phyloP scores from a whole-genome alignment of 1,140 invertebrate genomes.

The Halesus radiatus region DNA sequence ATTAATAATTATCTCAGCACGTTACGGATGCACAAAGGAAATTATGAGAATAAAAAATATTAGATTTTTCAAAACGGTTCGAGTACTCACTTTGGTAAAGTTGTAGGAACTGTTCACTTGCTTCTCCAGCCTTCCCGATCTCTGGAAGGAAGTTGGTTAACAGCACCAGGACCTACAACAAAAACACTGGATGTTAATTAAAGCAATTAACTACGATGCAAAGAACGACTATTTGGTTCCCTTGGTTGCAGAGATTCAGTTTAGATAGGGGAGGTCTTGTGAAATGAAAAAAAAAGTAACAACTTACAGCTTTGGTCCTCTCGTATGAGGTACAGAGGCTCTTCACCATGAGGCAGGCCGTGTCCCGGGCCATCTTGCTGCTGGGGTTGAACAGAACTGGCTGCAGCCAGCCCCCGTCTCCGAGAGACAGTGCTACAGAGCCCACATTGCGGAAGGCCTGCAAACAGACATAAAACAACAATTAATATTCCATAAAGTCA shows the following conservation, averaged over 20 bases:
- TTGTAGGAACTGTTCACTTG: constrained; percentile 90
- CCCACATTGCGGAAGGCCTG: constrained; percentile 36
- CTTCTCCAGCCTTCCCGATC: constrained; percentile 87
- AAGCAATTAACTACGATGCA: no score
- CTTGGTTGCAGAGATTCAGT: no score
- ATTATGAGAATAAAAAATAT: no score
- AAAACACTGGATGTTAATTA: no score
- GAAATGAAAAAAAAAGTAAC: no score
- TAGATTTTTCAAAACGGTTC: no score
- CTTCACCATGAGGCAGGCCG: constrained; percentile 91
- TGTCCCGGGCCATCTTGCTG: constrained; percentile 88
- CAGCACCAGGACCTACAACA: constrained; percentile 81
- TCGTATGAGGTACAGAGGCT: constrained; percentile 82
- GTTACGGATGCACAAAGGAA: no score
- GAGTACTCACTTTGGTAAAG: constrained; percentile 81
- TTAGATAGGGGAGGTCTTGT: no score
- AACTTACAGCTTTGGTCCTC: constrained; percentile 76
- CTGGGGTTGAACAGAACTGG: constrained; percentile 92
- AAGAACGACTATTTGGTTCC: no score
- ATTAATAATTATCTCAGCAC: no score
- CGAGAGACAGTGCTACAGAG: constrained; percentile 59
- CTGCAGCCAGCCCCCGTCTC: constrained; percentile 83
- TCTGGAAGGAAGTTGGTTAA: constrained; percentile 91
- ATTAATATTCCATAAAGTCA: no score
- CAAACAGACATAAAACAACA: neutral